Base-by-base conservation (phyloP, 2,888 invertebrate species). In the Melikaiella ostensackeni region DNA sequence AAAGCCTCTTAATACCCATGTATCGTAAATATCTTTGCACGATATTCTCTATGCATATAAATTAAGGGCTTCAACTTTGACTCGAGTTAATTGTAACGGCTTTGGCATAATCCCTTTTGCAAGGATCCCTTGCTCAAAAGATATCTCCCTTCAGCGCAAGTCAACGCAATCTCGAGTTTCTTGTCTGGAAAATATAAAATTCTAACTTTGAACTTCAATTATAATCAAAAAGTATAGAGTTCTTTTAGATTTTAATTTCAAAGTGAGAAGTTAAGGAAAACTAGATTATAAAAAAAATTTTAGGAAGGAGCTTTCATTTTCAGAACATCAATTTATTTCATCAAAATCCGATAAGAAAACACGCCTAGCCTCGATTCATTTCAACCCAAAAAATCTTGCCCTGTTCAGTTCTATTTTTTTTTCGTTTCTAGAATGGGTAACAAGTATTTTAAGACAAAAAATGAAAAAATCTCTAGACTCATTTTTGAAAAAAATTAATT, bases 1-100 rank as follows among this genome's bases (percentile, higher is more conserved):
- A 79, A 81, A 80, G 79, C 80, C 80, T 79, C 75, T 81, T 83
- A 77, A 77, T 77, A 75, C 79, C 76, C 38, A n/a, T 62, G 75
- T 76, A 77, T 61, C 80, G 80, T 82, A 82, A 79, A 84, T 82
- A 82, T 77, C 62, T 62, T 76, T 76, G 74, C 81, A 77, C 79
- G 77, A 81, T 79, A 84, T 82, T 80, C 82, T 80, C 82, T 80
- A 81, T 85, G 84, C 84, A 84, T 83, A 83, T 83, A 81, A 83
- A 84, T 82, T 78, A 77, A 77, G 76, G 74, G 76, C 62, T 75
- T 75, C 33, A 50, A 30, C 66, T 70, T 70, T 70, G 30, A 6
- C 6, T 33, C 50, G 30, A 70, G 70, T 70, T 70, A 70, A 70
- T 70, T 70, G 70, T 55, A 55, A 70, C 30, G 50, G 70, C 50